A percentile compares a stretch with the other conserved stretches of the same genome.
These are phyloP conservation scores for Chrysomela aeneicollis DNA, from an alignment of 2,888 invertebrate genomes.

Conservation along the genomic window DNA sequence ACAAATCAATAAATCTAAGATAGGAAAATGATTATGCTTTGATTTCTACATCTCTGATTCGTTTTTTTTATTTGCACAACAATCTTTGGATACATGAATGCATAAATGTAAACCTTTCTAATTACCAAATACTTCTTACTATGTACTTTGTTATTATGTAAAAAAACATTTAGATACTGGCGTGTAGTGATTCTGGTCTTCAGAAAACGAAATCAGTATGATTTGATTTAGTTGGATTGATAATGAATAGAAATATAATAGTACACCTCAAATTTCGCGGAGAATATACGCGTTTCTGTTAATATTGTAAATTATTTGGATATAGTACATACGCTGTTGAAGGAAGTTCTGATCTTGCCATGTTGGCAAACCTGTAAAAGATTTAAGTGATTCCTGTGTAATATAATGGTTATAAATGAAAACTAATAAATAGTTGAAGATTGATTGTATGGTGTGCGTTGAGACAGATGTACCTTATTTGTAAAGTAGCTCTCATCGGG, in stretches of 20 bases:
- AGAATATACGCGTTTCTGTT: slow-evolving; percentile 40
- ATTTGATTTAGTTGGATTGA: not conserved
- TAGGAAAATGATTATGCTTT: too few relatives aligned
- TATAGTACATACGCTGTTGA: slow-evolving; percentile 26
- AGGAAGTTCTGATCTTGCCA: slow-evolving; percentile 35
- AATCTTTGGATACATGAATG: too few relatives aligned
- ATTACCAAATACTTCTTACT: too few relatives aligned
- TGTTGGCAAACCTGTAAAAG: slow-evolving; percentile 37
- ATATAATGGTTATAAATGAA: slow-evolving; percentile 52
- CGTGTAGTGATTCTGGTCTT: not conserved
- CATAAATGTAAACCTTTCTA: too few relatives aligned
- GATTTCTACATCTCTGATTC: too few relatives aligned
- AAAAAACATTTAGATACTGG: not conserved
- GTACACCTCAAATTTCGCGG: slow-evolving; percentile 1
- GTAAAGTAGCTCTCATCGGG: slow-evolving; percentile 59
- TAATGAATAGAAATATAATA: not conserved
- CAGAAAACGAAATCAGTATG: not conserved
- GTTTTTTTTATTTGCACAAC: too few relatives aligned
- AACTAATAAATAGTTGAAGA: slow-evolving; percentile 55
- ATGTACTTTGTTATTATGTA: too few relatives aligned
- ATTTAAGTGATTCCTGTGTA: slow-evolving; percentile 59
- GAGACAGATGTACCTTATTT: slow-evolving; percentile 61
- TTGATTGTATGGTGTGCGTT: slow-evolving; percentile 54
- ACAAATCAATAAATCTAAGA: too few relatives aligned
- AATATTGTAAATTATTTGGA: slow-evolving; percentile 39